Percentiles rank a stretch among this genome's conserved stretches.
Conservation (phyloP, 2,113 vertebrate genomes). For the Engraulis encrasicolus region DNA sequence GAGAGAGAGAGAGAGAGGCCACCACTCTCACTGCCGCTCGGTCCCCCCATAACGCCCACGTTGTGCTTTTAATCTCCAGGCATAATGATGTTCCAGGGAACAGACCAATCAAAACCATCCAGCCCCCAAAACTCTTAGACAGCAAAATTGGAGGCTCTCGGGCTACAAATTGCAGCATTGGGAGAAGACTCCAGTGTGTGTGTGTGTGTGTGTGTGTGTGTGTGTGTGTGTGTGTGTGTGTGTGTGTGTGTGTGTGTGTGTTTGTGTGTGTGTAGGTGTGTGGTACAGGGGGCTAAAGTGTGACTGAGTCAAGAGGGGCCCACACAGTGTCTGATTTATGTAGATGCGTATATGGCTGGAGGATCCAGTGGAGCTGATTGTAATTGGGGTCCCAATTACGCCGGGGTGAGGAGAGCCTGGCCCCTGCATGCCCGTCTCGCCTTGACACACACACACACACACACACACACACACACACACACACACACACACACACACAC, state of each 20-base stretch:
- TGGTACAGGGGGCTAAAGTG: neutral
- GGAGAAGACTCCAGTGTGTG: neutral
- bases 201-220: neutral
- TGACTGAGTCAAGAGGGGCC: too few species aligned
- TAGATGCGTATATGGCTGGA: too few species aligned
- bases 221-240: neutral
- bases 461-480: neutral
- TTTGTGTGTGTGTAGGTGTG: slow-evolving; percentile 14
- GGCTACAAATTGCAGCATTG: slow-evolving; percentile 23
- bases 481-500: too few species aligned
- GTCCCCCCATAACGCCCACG: neutral
- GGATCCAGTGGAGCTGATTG: too few species aligned
- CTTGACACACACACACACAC: slow-evolving; percentile 1
- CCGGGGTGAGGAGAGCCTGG: slow-evolving; percentile 49
- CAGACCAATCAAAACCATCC: slow-evolving; percentile 61
- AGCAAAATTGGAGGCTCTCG: slow-evolving; percentile 52
- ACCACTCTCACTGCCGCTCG: neutral
- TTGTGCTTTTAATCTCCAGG: slow-evolving; percentile 3
- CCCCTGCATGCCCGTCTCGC: slow-evolving; percentile 35
- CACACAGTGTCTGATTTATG: too few species aligned
- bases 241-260: neutral
- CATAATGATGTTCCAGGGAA: slow-evolving; percentile 33
- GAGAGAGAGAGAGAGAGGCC: too few species aligned
- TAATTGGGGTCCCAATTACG: slow-evolving; percentile 62
- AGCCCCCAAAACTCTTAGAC: slow-evolving; percentile 48